Evolutionary conservation across 2,113 vertebrate species (phyloP).

Genomic region (Pipra filicauda): DNA sequence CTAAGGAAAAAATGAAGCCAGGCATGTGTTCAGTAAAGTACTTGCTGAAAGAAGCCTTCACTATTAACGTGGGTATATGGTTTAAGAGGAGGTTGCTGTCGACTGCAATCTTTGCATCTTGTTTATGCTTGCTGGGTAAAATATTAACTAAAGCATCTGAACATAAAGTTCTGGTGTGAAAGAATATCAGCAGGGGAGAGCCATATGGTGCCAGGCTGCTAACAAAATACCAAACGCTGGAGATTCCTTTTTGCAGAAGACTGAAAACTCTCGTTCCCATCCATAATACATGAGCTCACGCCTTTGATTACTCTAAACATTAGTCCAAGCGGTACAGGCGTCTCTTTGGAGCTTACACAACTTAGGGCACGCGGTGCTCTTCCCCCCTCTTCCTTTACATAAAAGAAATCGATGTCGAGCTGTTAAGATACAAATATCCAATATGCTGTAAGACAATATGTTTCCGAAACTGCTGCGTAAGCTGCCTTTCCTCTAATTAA

Average conservation of each 20-base stretch:
- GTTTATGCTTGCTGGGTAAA: slow-evolving; percentile 66
- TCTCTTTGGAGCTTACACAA: slow-evolving; percentile 46
- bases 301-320: slow-evolving; percentile 60
- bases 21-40: neutral
- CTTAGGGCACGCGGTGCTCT: slow-evolving; percentile 8
- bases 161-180: slow-evolving; percentile 56
- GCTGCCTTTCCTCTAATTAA: slow-evolving; percentile 61
- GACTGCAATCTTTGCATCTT: slow-evolving; percentile 60
- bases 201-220: slow-evolving; percentile 59
- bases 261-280: slow-evolving; percentile 59
- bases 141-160: slow-evolving; percentile 47
- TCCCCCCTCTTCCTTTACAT: slow-evolving; percentile 6
- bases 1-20: neutral
- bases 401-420: slow-evolving; percentile 37
- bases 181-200: slow-evolving; percentile 61
- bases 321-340: slow-evolving; percentile 35
- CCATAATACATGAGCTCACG: slow-evolving; percentile 64
- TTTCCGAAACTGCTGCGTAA: slow-evolving; percentile 50
- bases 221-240: slow-evolving; percentile 43
- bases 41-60: neutral
- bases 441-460: slow-evolving; percentile 56
- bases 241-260: slow-evolving; percentile 44
- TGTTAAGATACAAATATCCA: slow-evolving; percentile 53
- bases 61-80: neutral
- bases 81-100: slow-evolving; percentile 52